Base-by-base conservation (phyloP, 2,888 invertebrate genomes). In the Lapara coniferarum region DNA sequence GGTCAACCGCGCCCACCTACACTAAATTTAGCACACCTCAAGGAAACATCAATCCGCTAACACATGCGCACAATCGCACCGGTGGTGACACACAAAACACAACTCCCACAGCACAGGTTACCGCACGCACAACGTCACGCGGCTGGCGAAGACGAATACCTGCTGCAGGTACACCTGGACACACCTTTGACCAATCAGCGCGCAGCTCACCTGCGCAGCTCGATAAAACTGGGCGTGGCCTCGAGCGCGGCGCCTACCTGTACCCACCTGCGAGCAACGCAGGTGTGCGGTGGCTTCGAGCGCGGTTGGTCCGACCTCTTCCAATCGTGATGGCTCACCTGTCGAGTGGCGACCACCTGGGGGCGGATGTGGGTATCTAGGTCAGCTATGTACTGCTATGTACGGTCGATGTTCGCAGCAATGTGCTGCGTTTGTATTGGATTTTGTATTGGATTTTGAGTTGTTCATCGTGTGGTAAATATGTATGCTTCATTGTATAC, bases 171-270 rank as follows among this genome's bases (percentile, higher is more conserved):
- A 73, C n/a, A 91, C 91, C 90, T 90, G 91, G 74, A 75, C 77
- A 79, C 81, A 89, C 85, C 89, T 87, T 85, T 77, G 81, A 81
- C 90, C 93, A 93, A 93, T 93, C 89, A 85, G 84, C 91, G 93
- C 93, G 93, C 93, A 93, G 82, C 83, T 80, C 80, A 91, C 92
- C 91, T 92, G 93, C 93, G 93, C 93, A 93, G 93, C 80, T 93
- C 93, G 91, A 93, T 93, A 93, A 88, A 88, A 85, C 81, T 79
- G 85, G 92, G 92, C 91, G 91, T 88, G 89, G 89, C 78, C 77
- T 81, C 75, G 78, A 78, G 84, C 81, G 86, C 87, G 77, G 72
- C 75, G 81, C 71, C 73, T 82, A 89, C 89, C 88, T 89, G 88
- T 84, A 78, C 78, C 83, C 86, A 92, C 91, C 91, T 91, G 91